These are phyloP conservation scores for Trogon surrucura DNA, from an alignment of 2,113 vertebrate genomes.

Conservation along the genomic window DNA sequence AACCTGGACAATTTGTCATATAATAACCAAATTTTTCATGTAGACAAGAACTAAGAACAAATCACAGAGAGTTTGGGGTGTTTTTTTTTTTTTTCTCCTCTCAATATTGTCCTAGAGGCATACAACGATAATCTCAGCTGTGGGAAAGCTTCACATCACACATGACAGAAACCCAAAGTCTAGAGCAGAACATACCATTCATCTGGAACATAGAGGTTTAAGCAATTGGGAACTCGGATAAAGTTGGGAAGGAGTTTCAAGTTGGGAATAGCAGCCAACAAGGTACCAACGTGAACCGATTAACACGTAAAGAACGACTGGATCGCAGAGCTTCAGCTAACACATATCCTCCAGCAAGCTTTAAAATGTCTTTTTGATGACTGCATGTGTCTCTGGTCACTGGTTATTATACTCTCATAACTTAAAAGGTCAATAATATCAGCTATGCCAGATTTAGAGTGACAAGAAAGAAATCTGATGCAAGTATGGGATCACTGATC, in stretches of 20 bases:
- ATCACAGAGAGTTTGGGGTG: slow-evolving; percentile 16
- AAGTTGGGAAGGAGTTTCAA: slow-evolving; percentile 74
- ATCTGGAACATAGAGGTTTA: slow-evolving; percentile 73
- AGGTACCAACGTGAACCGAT: slow-evolving; percentile 76
- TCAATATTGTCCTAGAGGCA: slow-evolving; percentile 63
- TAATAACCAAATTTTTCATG: slow-evolving; percentile 75
- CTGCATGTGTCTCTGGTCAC: slow-evolving; percentile 71
- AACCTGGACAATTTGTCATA: slow-evolving; percentile 75
- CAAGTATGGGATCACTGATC: slow-evolving; percentile 52
- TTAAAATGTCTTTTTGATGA: slow-evolving; percentile 76
- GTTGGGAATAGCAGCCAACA: slow-evolving; percentile 73
- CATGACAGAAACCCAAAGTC: slow-evolving; percentile 71
- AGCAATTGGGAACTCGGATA: slow-evolving; percentile 64
- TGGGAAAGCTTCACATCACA: slow-evolving; percentile 65
- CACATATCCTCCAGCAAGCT: slow-evolving; percentile 65
- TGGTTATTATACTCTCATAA: slow-evolving; percentile 57
- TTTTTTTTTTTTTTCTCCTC: neutral
- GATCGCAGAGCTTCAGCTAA: slow-evolving; percentile 65
- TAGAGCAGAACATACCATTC: slow-evolving; percentile 68
- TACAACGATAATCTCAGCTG: slow-evolving; percentile 56
- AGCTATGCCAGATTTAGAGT: slow-evolving; percentile 35
- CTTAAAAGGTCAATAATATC: slow-evolving; percentile 69
- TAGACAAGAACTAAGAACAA: slow-evolving; percentile 68
- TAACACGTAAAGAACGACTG: slow-evolving; percentile 74
- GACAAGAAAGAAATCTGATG: slow-evolving; percentile 62